Percentiles rank a stretch among this genome's conserved stretches.
These are phyloP conservation scores for Diogma glabrata DNA, from an alignment of 2,888 invertebrate species.

Conservation along the genomic window DNA sequence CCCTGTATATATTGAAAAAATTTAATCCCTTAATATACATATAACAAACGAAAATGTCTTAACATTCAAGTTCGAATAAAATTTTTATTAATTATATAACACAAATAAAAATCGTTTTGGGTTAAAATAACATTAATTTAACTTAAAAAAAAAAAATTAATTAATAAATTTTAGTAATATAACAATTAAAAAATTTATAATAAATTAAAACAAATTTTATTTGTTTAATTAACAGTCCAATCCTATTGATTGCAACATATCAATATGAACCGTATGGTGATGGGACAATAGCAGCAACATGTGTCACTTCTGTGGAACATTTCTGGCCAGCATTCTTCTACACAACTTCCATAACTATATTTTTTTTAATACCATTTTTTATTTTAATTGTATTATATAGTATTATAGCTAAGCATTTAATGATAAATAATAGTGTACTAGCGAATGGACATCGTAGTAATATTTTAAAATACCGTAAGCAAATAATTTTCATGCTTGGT, in stretches of 20 bases:
- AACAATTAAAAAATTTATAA: too few species aligned
- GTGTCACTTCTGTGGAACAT: slow-evolving; percentile 66
- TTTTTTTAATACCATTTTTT: slow-evolving; percentile 74
- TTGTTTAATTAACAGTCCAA: slow-evolving; percentile 55
- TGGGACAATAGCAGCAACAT: slow-evolving; percentile 56
- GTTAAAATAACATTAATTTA: too few species aligned
- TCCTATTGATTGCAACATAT: slow-evolving; percentile 69
- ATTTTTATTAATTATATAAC: too few species aligned
- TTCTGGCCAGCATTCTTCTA: slow-evolving; percentile 72
- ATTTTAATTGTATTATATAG: slow-evolving; percentile 73
- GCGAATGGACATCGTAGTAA: slow-evolving; percentile 45
- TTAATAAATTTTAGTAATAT: too few species aligned
- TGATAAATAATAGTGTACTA: slow-evolving; percentile 65
- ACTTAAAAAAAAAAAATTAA: too few species aligned
- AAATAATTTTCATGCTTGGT: slow-evolving; percentile 78
- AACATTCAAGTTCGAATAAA: too few species aligned
- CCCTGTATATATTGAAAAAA: too few species aligned
- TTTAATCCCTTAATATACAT: too few species aligned
- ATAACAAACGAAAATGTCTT: too few species aligned
- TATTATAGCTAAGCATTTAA: slow-evolving; percentile 72
- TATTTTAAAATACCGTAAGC: slow-evolving; percentile 61
- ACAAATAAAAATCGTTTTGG: too few species aligned
- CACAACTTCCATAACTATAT: slow-evolving; percentile 64
- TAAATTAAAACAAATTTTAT: neutral
- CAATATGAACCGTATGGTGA: slow-evolving; percentile 59